Percentiles rank a stretch among this genome's conserved stretches.
Evolutionary conservation across 2,888 invertebrate genomes (phyloP).

Genomic region (Conchocele bisecta): DNA sequence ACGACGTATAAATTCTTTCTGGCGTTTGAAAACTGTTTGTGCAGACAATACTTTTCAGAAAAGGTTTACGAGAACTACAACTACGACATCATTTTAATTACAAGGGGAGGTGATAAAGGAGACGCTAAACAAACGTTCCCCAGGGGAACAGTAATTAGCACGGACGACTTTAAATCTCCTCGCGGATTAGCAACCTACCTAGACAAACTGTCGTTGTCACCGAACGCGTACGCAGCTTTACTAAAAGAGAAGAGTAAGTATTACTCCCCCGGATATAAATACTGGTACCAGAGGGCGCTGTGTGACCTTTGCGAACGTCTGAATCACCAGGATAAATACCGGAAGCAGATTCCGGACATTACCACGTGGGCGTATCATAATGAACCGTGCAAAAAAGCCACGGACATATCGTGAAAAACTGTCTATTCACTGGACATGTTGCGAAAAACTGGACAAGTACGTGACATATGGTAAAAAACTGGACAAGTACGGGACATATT

Average conservation of each 20-base stretch:
- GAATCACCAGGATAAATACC: conserved; percentile 24
- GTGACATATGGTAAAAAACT: too few relatives aligned
- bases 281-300: conserved; percentile 38
- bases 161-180: conserved; percentile 33
- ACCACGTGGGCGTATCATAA: conserved; percentile 1
- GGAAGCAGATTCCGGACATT: conserved; percentile 33
- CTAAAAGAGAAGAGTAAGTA: conserved; percentile 35
- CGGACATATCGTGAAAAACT: too few relatives aligned
- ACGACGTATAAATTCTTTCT: conserved; percentile 31
- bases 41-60: conserved; percentile 44
- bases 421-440: too few relatives aligned
- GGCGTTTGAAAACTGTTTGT: conserved; percentile 46
- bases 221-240: conserved; percentile 21
- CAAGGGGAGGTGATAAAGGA: conserved; percentile 25
- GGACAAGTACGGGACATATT: too few relatives aligned
- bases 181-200: conserved; percentile 33
- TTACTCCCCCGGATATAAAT: conserved; percentile 24
- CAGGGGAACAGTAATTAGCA: conserved; percentile 23
- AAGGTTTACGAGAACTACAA: conserved; percentile 49
- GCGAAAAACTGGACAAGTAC: too few relatives aligned
- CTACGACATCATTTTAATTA: conserved; percentile 38
- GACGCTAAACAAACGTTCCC: conserved; percentile 15
- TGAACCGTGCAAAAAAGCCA: too few relatives aligned
- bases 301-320: conserved; percentile 34
- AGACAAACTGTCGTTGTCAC: conserved; percentile 17